Evolutionary conservation across 1,140 invertebrate genomes (phyloP), one percentile per base, ranked within the genome.

Genomic region (Drosophila persimilis): DNA sequence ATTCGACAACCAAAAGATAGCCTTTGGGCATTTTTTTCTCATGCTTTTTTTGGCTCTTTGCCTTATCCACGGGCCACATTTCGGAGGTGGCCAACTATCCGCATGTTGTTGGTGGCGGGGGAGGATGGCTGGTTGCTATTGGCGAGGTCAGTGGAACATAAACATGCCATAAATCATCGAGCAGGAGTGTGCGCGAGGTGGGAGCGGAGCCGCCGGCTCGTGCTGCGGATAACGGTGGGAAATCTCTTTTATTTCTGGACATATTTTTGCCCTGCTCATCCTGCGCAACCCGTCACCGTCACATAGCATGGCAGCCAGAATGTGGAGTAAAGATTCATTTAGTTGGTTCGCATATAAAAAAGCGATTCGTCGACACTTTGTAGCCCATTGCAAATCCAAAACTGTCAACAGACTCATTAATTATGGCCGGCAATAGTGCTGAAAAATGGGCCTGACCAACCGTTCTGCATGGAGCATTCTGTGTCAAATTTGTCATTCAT

Each of bases 401-500:
- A 73, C 81, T 85, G 80, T 81, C 80, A 88, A 71, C 81, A 53
- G 73, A 46, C 79, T 65, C 80, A 85, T 85, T 86, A 81, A 86
- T 86, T 77, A 77, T 60, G 51, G 74, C 53, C 66, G 61, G 60
- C 50, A 63, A 66, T 61, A 73, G 80, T 80, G 73, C 52, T 77
- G 73, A 62, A 62, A 62, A 73, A 76, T 84, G 80, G 80, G 59
- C 46, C 72, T 26, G 35, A 17, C 45, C 41, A 45, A 45, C 35
- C 29, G 15, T 41, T 35, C 44, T 26, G 63, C 20, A 63, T 54
- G 61, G 50, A 66, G 29, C 76, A 63, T 73, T 73, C 51, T 50
- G 56, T 76, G 72, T 73, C 81, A 86, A 80, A 84, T 84, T 84
- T 86, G 80, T 84, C 80, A 84, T 84, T 84, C 80, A 84, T 84